phyloP scores from a whole-genome alignment of 2,113 vertebrate species.

The Actenoides hombroni region DNA sequence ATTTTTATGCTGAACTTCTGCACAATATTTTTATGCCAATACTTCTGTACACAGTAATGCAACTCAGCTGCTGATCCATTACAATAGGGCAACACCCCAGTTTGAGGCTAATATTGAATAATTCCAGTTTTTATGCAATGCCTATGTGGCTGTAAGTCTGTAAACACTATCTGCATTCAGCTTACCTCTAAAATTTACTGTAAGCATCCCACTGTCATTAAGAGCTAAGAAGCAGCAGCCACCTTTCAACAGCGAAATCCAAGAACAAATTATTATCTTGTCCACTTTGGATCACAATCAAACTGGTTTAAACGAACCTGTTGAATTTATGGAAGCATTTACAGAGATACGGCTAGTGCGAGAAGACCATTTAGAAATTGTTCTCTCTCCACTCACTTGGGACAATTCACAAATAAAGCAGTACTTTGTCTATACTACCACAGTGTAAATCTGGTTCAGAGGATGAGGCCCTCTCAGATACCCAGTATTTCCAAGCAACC shows the following conservation, averaged over 20 bases:
- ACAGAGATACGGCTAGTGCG: accelerated
- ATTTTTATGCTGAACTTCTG: neutral
- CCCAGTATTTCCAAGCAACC: neutral
- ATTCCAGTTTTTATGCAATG: neutral
- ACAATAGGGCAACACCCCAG: neutral
- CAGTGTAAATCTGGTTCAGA: neutral
- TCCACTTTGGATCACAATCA: neutral
- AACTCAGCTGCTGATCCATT: neutral
- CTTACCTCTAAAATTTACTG: neutral
- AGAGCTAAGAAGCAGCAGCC: neutral
- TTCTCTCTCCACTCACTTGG: neutral
- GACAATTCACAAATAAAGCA: neutral
- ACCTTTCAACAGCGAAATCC: neutral
- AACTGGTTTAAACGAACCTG: neutral
- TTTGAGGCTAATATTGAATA: neutral
- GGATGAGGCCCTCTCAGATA: neutral
- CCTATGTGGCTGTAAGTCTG: neutral
- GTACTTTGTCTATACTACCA: too few relatives aligned
- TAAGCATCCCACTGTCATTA: neutral
- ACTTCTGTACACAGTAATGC: neutral
- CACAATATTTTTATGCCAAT: neutral
- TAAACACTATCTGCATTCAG: neutral
- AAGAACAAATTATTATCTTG: neutral
- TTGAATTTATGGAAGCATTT: neutral
- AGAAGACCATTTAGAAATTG: neutral